Evolutionary conservation across 30 jellyfish, hydroid and myxozoan genomes (phyloP), one percentile per base, ranked within the genome.

Genomic region (Hydractinia echinata): DNA sequence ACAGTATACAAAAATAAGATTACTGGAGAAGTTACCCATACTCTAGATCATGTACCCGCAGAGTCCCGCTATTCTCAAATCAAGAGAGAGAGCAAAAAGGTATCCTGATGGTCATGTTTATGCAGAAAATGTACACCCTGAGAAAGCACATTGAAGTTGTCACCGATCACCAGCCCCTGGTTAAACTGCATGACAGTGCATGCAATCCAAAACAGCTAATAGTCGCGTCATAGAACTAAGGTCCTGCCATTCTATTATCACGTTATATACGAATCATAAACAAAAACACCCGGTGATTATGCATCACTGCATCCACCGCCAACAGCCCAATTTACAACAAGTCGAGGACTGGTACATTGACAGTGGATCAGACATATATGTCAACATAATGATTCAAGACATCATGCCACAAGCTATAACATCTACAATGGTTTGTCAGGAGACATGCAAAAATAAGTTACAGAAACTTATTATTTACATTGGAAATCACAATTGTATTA

Each of bases 121-220:
- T 64, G 74, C 19, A 64, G 10, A 64, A 64, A 13, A 64, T 64
- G 74, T 64, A 13, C 16, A 64, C 74, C 74, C 19, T 58, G 19
- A 16, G 0, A 58, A 58, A 13, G 15, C 69, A 58, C 19, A 16
- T 58, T 16, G 69, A 58, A 58, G 19, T 58, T 58, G 3, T 58
- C 3, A 58, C 69, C 19, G 69, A 58, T 58, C 69, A 58, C 3
- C 18, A 13, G 51, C 19, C 7, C n/a, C 69, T n/a, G 5, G 39
- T 64, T 9, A 7, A 64, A 64, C 10, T 51, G 51, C 18, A 64
- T n/a, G 18, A 44, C 19, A 64, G 8, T 64, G 18, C 9, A 51
- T 6, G 74, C 18, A 7, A 13, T n/a, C 18, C 3, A 13, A 30
- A 30, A 30, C 44, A 30, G 44, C 44, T 30, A 30, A 30, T 30